Evolutionary conservation across 2,797 vertebrate species (phyloP).

Genomic region (Alauda arvensis): DNA sequence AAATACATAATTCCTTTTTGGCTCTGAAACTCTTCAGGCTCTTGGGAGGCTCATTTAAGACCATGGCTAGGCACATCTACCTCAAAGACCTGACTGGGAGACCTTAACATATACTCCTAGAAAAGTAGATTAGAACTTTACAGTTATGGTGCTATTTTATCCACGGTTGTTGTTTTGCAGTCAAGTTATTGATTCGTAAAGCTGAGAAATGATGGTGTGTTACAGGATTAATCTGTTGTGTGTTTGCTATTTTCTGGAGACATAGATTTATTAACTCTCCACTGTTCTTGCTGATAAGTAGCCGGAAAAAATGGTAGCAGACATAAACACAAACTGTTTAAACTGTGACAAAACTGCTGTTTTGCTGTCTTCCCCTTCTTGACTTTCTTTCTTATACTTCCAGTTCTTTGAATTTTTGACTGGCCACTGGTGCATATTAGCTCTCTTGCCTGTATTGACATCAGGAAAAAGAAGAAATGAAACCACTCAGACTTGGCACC

Average conservation of each 20-base stretch:
- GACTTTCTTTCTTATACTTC: neutral
- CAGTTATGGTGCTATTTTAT: neutral
- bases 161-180: neutral
- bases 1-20: neutral
- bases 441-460: neutral
- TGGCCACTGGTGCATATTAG: neutral
- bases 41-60: neutral
- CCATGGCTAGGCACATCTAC: neutral
- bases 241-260: neutral
- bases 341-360: neutral
- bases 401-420: neutral
- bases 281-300: neutral
- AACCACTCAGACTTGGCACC: neutral
- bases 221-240: constrained; percentile 19
- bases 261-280: neutral
- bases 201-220: constrained; percentile 5
- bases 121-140: neutral
- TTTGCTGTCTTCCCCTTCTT: neutral
- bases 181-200: constrained; percentile 3
- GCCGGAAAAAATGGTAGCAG: neutral
- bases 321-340: neutral
- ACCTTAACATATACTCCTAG: neutral
- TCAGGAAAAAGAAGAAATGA: neutral
- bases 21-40: neutral
- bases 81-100: neutral